A percentile compares a stretch with the other conserved stretches of the same genome.
These are phyloP conservation scores for Gymnobelideus leadbeateri DNA, from an alignment of 2,113 vertebrate species.

Conservation along the genomic window DNA sequence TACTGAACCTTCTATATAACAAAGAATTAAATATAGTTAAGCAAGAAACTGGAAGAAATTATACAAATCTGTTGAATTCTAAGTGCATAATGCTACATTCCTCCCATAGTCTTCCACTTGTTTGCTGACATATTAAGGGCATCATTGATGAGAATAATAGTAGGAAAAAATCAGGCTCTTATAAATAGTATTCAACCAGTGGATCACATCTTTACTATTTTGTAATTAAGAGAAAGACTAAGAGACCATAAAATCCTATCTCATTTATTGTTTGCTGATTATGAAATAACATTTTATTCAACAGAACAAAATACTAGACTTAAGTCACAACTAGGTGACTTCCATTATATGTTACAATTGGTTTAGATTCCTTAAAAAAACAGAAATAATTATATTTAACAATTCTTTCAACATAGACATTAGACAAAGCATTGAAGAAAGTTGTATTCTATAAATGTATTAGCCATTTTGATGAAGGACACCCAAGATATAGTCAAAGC, in stretches of 20 bases:
- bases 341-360: not conserved
- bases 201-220: not conserved
- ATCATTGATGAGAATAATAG: not conserved
- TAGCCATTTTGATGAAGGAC: not conserved
- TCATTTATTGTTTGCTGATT: not conserved
- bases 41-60: not conserved
- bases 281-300: not conserved
- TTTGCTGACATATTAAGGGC: not conserved
- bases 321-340: not conserved
- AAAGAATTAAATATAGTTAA: not conserved
- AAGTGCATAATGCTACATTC: not conserved
- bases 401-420: not conserved
- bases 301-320: not conserved
- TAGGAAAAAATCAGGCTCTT: not conserved
- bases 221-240: not conserved
- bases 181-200: not conserved
- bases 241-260: not conserved
- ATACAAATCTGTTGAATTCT: not conserved
- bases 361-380: not conserved
- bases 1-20: not conserved
- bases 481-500: not conserved
- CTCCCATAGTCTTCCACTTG: not conserved
- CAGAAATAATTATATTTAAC: not conserved
- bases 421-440: not conserved
- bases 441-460: not conserved